A percentile compares a stretch with the other conserved stretches of the same genome.
phyloP scores from a whole-genome alignment of 2,113 vertebrate genomes.

The Plecturocebus donacophilus region DNA sequence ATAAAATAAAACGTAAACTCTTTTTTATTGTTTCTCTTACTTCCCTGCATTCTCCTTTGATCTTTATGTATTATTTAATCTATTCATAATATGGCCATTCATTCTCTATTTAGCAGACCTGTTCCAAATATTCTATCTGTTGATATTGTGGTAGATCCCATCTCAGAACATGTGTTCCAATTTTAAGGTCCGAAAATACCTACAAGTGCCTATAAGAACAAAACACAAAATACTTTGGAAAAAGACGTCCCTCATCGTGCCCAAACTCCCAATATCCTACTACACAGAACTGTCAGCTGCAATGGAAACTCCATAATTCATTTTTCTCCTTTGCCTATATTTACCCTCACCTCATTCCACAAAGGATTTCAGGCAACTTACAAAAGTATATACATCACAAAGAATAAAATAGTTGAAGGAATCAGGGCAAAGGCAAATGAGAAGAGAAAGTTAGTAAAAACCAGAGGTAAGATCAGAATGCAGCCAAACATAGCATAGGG shows the following conservation, averaged over 20 bases:
- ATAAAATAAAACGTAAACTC: not conserved
- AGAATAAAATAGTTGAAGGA: slow-evolving; percentile 14
- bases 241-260: not conserved
- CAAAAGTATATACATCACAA: not conserved
- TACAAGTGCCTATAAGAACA: not conserved
- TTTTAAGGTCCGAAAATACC: not conserved
- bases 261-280: not conserved
- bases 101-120: not conserved
- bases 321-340: slow-evolving; percentile 43
- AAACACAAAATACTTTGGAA: slow-evolving; percentile 26
- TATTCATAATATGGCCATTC: slow-evolving; percentile 4
- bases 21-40: not conserved
- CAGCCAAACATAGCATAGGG: rapidly evolving
- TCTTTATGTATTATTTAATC: slow-evolving; percentile 26
- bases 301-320: slow-evolving; percentile 29
- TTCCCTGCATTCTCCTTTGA: not conserved
- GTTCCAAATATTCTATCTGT: not conserved
- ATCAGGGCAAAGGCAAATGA: not conserved
- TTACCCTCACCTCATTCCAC: slow-evolving; percentile 40
- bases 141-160: not conserved
- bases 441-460: not conserved
- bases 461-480: not conserved
- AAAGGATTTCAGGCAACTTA: slow-evolving; percentile 50
- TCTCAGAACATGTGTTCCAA: not conserved
- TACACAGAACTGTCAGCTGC: not conserved